These are phyloP conservation scores for Gymnocypris eckloni DNA, from an alignment of 2,797 vertebrate species.

Conservation along the genomic window DNA sequence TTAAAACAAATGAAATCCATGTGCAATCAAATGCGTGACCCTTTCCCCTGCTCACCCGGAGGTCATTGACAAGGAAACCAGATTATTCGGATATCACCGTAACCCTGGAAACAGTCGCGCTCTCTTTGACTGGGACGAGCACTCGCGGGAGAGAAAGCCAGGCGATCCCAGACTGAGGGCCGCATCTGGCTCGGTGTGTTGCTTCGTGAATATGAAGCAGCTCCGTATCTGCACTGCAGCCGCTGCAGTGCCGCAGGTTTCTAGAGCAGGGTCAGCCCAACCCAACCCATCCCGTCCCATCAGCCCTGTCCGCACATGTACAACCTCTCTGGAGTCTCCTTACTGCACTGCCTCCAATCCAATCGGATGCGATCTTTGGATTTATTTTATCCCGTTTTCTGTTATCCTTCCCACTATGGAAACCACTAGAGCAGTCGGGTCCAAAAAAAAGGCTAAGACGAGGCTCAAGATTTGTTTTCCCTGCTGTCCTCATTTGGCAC, in stretches of 20 bases:
- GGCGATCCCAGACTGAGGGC: slow-evolving; percentile 3
- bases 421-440: background rate
- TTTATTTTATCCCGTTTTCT: slow-evolving; percentile 6
- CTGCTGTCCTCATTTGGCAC: slow-evolving; percentile 34
- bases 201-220: slow-evolving; percentile 80
- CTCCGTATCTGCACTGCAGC: slow-evolving; percentile 79
- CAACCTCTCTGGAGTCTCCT: slow-evolving; percentile 31
- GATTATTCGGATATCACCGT: slow-evolving; percentile 29
- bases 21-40: slow-evolving; percentile 13
- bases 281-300: slow-evolving; percentile 13
- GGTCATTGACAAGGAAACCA: slow-evolving; percentile 31
- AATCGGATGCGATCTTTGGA: background rate
- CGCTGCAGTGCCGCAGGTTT: slow-evolving; percentile 57
- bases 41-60: slow-evolving; percentile 10
- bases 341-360: slow-evolving; percentile 17
- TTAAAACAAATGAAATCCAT: background rate
- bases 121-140: background rate
- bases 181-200: slow-evolving; percentile 40
- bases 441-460: background rate
- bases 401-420: slow-evolving; percentile 19
- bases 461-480: slow-evolving; percentile 14
- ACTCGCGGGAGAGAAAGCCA: background rate
- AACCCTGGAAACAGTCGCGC: slow-evolving; percentile 27
- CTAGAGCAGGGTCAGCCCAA: slow-evolving; percentile 41
- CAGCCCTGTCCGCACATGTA: slow-evolving; percentile 13